Percentiles rank a stretch among this genome's conserved stretches.
These are phyloP conservation scores for Steatornis caripensis DNA, from an alignment of 2,113 vertebrate genomes.

Conservation along the genomic window DNA sequence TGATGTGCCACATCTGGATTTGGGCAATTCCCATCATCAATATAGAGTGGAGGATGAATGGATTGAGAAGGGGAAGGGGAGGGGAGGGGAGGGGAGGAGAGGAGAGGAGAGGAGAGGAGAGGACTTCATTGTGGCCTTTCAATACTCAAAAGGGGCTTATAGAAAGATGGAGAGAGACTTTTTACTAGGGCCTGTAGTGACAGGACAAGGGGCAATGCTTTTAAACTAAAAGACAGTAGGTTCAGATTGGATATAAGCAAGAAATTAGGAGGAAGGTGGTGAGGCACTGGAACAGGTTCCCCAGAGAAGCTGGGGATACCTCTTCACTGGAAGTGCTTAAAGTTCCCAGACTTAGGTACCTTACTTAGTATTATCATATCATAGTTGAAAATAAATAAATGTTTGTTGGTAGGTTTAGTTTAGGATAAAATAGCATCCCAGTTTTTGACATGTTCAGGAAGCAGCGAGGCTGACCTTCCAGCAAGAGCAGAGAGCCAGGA, in stretches of 20 bases:
- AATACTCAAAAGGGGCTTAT: background rate
- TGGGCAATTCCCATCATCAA: background rate
- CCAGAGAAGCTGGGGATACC: background rate
- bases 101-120: too few relatives aligned
- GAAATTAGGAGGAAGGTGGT: too few relatives aligned
- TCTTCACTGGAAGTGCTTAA: background rate
- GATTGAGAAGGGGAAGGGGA: too few relatives aligned
- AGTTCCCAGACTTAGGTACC: background rate
- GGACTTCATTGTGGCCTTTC: background rate
- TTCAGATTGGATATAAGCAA: background rate
- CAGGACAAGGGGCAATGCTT: background rate
- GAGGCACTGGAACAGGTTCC: background rate
- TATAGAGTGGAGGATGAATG: background rate
- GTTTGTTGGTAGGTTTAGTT: background rate
- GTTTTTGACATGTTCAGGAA: background rate
- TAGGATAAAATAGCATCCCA: background rate
- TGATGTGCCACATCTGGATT: background rate
- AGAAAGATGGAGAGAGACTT: background rate
- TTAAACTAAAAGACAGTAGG: background rate
- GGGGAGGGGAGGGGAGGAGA: too few relatives aligned
- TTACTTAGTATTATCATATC: background rate
- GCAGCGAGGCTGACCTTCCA: background rate
- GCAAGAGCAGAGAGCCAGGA: background rate
- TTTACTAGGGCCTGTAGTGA: background rate
- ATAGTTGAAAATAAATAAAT: background rate